Conservation (phyloP, 2,113 vertebrate species). For the Catharus fuscescens region DNA sequence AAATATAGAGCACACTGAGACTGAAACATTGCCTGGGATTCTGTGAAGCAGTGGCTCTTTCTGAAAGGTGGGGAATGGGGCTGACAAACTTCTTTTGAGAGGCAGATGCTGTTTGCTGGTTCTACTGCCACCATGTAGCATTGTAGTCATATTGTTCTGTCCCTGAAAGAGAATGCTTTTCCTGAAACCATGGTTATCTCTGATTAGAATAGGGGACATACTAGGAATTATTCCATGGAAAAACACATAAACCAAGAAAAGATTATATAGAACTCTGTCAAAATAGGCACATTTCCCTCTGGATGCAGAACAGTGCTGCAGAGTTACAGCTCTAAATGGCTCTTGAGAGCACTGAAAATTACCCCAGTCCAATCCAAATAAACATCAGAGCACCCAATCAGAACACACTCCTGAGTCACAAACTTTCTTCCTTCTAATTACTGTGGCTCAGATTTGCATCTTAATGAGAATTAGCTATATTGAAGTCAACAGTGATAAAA, state of each 20-base stretch:
- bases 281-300: not conserved
- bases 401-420: not conserved
- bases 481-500: not conserved
- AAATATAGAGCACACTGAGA: not conserved
- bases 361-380: not conserved
- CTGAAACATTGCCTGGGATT: not conserved
- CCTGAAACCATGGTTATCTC: not conserved
- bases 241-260: not conserved
- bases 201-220: rapidly evolving
- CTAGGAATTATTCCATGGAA: not conserved
- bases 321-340: not conserved
- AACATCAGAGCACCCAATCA: not conserved
- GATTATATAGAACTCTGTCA: not conserved
- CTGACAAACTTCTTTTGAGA: not conserved
- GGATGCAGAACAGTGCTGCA: not conserved
- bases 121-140: not conserved
- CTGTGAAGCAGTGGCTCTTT: not conserved
- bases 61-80: not conserved
- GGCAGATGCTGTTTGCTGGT: not conserved
- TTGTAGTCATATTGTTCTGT: not conserved
- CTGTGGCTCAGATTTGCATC: not conserved
- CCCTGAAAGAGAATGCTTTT: not conserved
- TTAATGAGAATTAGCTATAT: not conserved
- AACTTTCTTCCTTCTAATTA: not conserved
- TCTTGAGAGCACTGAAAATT: not conserved